phyloP scores from a whole-genome alignment of 2,888 invertebrate genomes.

The Auanema sp. region DNA sequence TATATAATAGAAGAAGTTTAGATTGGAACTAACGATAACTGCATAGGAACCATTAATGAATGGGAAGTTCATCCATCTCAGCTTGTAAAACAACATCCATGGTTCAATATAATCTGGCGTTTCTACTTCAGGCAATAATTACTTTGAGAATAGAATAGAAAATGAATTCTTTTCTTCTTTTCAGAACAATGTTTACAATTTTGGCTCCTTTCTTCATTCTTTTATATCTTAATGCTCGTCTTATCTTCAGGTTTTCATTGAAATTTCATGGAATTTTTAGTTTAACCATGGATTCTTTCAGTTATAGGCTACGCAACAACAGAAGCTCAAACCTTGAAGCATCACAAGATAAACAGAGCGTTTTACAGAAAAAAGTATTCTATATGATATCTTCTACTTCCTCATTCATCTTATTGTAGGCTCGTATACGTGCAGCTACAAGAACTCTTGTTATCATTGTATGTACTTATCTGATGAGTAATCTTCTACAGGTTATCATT shows the following conservation, averaged over 20 bases:
- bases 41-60: constrained; percentile 33
- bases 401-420: constrained; percentile 19
- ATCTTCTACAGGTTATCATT: constrained; percentile 36
- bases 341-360: constrained; percentile 39
- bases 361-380: constrained; percentile 41
- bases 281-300: too few species aligned
- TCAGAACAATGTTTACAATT: constrained; percentile 43
- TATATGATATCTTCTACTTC: too few species aligned
- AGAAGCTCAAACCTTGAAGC: constrained; percentile 6
- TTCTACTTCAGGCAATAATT: constrained; percentile 39
- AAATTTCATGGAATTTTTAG: neutral
- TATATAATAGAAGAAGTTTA: too few species aligned
- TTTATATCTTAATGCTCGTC: constrained; percentile 34
- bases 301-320: too few species aligned
- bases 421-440: constrained; percentile 45
- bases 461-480: constrained; percentile 46
- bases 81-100: constrained; percentile 21
- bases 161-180: constrained; percentile 3
- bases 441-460: constrained; percentile 47
- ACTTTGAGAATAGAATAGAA: neutral
- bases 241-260: constrained; percentile 19
- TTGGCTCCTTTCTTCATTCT: constrained; percentile 49
- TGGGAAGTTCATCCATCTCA: constrained; percentile 26
- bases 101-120: constrained; percentile 33
- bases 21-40: constrained; percentile 26